Evolutionary conservation across 2,113 vertebrate genomes (phyloP).

Genomic region (Psilopsiagon aymara): DNA sequence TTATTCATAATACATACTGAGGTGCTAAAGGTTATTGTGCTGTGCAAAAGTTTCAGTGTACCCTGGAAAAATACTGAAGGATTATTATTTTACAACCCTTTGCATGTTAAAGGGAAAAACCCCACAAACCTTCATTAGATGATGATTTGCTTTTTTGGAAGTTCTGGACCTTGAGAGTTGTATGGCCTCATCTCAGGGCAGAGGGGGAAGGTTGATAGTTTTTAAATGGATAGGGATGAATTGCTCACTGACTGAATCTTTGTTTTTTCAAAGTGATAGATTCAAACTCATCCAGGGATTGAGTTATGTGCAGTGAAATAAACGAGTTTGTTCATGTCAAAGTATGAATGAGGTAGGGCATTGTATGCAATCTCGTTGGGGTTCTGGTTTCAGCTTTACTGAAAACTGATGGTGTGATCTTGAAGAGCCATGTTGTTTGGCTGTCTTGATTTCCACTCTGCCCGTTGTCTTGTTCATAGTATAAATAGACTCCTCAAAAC

Average conservation of each 20-base stretch:
- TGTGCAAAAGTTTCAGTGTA: not conserved
- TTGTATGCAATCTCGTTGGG: not conserved
- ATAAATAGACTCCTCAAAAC: not conserved
- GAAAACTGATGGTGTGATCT: not conserved
- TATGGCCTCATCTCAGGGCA: not conserved
- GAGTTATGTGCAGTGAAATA: not conserved
- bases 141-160: not conserved
- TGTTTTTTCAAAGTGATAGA: not conserved
- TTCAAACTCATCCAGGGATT: not conserved
- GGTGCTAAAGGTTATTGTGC: not conserved
- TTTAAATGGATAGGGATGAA: not conserved
- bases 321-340: not conserved
- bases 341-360: not conserved
- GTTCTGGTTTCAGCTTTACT: not conserved
- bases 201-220: not conserved
- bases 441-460: not conserved
- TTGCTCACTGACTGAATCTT: not conserved
- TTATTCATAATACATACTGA: not conserved
- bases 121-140: not conserved
- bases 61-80: slow-evolving; percentile 6
- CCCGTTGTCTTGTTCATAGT: not conserved
- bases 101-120: not conserved
- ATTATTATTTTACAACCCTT: not conserved
- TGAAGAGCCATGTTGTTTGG: not conserved
- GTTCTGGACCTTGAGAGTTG: not conserved